These are phyloP conservation scores for Intellagama lesueurii DNA, from an alignment of 2,797 vertebrate genomes.

Conservation along the genomic window DNA sequence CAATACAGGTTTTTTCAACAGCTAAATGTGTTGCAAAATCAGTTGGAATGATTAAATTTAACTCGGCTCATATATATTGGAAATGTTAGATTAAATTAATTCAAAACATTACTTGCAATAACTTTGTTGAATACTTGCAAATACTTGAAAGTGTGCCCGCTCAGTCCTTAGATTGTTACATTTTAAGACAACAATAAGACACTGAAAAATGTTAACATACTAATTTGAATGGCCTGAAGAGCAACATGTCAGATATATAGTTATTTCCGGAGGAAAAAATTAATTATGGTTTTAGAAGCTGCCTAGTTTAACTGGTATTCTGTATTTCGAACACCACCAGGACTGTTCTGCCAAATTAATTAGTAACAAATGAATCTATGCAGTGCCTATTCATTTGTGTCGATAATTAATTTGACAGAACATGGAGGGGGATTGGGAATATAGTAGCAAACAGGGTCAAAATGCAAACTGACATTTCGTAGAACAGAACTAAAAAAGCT, in stretches of 20 bases:
- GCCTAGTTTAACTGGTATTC: not conserved
- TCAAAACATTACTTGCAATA: no score
- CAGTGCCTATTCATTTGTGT: not conserved
- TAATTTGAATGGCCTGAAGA: not conserved
- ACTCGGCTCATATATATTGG: no score
- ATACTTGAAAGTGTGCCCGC: not conserved
- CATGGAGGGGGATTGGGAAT: not conserved
- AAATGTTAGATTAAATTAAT: no score
- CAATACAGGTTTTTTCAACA: no score
- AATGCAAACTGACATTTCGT: no score
- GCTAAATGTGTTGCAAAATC: no score
- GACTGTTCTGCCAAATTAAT: no score
- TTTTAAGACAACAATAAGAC: no score
- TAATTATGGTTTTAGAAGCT: not conserved
- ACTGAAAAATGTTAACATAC: not conserved
- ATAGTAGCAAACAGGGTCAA: no score
- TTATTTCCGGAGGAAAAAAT: not conserved
- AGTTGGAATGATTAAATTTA: no score
- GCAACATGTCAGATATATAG: not conserved
- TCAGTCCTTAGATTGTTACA: not conserved
- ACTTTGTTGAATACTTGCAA: not conserved
- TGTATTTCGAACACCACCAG: no score
- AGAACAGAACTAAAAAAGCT: not conserved
- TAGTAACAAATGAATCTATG: no score
- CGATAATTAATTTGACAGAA: constrained; percentile 2